Evolutionary conservation across 2,797 vertebrate genomes (phyloP).

Genomic region (Brachyalestes nurse): DNA sequence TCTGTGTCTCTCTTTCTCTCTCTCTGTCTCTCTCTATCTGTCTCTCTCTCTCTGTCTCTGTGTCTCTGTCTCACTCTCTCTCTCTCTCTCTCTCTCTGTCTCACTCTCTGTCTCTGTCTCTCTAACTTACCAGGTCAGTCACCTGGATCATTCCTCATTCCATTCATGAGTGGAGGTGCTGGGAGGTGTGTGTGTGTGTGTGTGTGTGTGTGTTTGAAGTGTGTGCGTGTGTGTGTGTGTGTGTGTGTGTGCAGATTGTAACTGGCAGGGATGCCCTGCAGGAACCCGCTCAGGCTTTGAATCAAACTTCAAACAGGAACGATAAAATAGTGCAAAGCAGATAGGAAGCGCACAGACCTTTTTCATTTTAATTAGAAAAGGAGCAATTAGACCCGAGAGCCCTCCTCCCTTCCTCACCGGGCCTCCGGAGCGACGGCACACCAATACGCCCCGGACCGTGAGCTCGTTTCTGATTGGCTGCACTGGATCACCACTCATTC

Average conservation of each 20-base stretch:
- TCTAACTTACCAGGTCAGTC: constrained; percentile 54
- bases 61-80: constrained; percentile 17
- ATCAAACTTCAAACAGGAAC: constrained; percentile 71
- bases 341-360: constrained; percentile 63
- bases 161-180: neutral
- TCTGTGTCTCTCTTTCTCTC: no score
- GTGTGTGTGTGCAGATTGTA: constrained; percentile 60
- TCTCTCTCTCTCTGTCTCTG: constrained; percentile 22
- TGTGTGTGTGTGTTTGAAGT: constrained; percentile 1
- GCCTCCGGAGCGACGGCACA: constrained; percentile 38
- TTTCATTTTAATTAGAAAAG: constrained; percentile 76
- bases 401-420: constrained; percentile 50
- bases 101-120: constrained; percentile 31
- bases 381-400: constrained; percentile 66
- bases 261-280: constrained; percentile 62
- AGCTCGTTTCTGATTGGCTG: no score
- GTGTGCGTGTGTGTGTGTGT: constrained; percentile 45
- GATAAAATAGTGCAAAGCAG: constrained; percentile 65
- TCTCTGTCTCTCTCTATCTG: no score
- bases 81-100: constrained; percentile 45
- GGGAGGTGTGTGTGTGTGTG: constrained; percentile 21
- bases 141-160: constrained; percentile 49
- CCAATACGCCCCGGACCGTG: no score
- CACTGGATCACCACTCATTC: constrained; percentile 35
- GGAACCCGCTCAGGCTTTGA: constrained; percentile 67